These are phyloP conservation scores for Heliconius melpomene DNA, from an alignment of 1,140 invertebrate genomes.

Conservation along the genomic window DNA sequence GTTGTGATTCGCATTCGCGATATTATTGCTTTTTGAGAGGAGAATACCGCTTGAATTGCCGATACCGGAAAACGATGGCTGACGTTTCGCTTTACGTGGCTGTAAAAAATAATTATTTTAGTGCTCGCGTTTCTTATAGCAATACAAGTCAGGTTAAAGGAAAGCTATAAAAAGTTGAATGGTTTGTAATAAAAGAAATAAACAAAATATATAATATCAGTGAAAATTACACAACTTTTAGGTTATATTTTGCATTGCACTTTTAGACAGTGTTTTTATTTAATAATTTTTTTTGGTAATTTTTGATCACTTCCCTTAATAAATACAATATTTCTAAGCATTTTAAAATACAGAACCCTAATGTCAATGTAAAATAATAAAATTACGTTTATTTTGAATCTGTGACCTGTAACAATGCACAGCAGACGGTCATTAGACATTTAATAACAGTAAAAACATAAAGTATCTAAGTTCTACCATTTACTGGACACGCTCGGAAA, in stretches of 20 bases:
- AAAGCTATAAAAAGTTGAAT: too few relatives aligned
- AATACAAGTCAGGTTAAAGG: too few relatives aligned
- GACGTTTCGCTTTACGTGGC: conserved; percentile 81
- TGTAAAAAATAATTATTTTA: conserved; percentile 46
- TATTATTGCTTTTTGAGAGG: conserved; percentile 83
- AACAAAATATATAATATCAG: too few relatives aligned
- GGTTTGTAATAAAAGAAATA: too few relatives aligned
- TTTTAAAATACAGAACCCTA: not conserved
- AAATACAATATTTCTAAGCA: too few relatives aligned
- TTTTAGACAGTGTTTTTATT: too few relatives aligned
- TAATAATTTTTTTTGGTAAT: too few relatives aligned
- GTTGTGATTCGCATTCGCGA: conserved; percentile 82
- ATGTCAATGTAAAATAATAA: not conserved
- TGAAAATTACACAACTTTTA: too few relatives aligned
- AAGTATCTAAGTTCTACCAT: not conserved
- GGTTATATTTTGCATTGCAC: too few relatives aligned
- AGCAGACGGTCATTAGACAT: not conserved
- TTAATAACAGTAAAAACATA: conserved; percentile 3
- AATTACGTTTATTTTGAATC: not conserved
- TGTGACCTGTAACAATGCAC: not conserved
- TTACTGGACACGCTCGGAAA: conserved; percentile 5
- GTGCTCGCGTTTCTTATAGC: not conserved
- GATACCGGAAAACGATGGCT: conserved; percentile 81
- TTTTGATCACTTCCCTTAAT: too few relatives aligned
- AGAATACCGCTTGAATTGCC: conserved; percentile 81